phyloP scores from a whole-genome alignment of 2,797 vertebrate species.

The Cottoperca gobio region DNA sequence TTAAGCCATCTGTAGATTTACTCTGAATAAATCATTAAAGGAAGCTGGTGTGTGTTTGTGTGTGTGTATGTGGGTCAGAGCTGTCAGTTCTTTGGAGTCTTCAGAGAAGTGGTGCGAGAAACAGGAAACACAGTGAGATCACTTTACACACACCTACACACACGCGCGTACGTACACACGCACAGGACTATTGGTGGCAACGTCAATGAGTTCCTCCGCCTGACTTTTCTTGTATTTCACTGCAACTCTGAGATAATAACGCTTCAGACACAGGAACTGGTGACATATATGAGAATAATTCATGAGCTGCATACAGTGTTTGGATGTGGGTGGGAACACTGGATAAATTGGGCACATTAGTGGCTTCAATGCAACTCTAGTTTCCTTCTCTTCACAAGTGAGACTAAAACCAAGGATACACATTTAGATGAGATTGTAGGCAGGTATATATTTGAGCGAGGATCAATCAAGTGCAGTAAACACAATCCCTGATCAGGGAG shows the following conservation, averaged over 20 bases:
- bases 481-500: not conserved
- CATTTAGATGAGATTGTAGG: not conserved
- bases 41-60: not conserved
- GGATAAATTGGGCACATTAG: not conserved
- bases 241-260: not conserved
- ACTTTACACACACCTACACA: not conserved
- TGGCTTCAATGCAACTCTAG: not conserved
- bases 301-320: not conserved
- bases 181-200: not conserved
- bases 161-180: too few species aligned
- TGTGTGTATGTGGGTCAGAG: conserved; percentile 3
- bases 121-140: conserved; percentile 67
- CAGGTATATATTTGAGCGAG: not conserved
- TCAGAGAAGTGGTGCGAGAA: conserved; percentile 44
- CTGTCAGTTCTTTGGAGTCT: conserved; percentile 36
- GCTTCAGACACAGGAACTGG: not conserved
- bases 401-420: not conserved
- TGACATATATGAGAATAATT: not conserved
- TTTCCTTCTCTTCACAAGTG: not conserved
- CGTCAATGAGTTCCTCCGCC: conserved; percentile 14
- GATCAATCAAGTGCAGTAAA: not conserved
- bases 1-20: not conserved
- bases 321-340: not conserved
- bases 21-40: not conserved
- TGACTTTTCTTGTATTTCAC: conserved; percentile 19